These are phyloP conservation scores for Telmatherina bonti DNA, from an alignment of 2,797 vertebrate genomes.

Conservation along the genomic window DNA sequence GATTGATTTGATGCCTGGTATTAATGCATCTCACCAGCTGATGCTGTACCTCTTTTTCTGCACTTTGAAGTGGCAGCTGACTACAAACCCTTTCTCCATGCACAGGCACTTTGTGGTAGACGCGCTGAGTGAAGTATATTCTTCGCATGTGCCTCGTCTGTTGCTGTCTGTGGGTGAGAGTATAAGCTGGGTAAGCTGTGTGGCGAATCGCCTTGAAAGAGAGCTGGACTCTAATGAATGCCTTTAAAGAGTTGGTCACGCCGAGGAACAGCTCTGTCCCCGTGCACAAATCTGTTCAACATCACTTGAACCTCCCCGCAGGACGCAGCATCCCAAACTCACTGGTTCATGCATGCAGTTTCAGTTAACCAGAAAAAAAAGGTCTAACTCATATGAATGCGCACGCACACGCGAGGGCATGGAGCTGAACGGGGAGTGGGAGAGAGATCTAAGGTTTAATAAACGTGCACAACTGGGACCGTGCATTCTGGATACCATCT, in stretches of 20 bases:
- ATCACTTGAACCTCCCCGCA: slow-evolving; percentile 85
- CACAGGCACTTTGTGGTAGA: slow-evolving; percentile 38
- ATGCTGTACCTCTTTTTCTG: slow-evolving; percentile 19
- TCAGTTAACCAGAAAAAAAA: slow-evolving; percentile 9
- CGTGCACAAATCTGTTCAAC: slow-evolving; percentile 90
- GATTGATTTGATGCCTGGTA: slow-evolving; percentile 32
- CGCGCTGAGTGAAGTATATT: slow-evolving; percentile 27
- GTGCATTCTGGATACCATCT: slow-evolving; percentile 90
- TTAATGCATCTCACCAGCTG: slow-evolving; percentile 23
- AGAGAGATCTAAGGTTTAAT: slow-evolving; percentile 58
- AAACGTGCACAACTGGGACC: slow-evolving; percentile 85
- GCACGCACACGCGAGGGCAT: slow-evolving; percentile 4
- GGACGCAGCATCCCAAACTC: slow-evolving; percentile 41
- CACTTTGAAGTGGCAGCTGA: slow-evolving; percentile 52
- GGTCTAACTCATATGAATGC: slow-evolving; percentile 3
- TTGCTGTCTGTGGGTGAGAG: slow-evolving; percentile 68
- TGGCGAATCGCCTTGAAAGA: slow-evolving; percentile 90
- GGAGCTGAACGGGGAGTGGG: background rate
- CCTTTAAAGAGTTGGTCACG: slow-evolving; percentile 90
- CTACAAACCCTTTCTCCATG: slow-evolving; percentile 3
- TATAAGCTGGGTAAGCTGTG: slow-evolving; percentile 81
- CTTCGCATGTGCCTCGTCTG: slow-evolving; percentile 85
- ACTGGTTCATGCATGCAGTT: slow-evolving; percentile 10
- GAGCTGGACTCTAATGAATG: slow-evolving; percentile 92
- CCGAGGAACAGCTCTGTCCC: slow-evolving; percentile 88